phyloP scores from a whole-genome alignment of 1,140 invertebrate genomes.

The Proctacanthus coquilletti region DNA sequence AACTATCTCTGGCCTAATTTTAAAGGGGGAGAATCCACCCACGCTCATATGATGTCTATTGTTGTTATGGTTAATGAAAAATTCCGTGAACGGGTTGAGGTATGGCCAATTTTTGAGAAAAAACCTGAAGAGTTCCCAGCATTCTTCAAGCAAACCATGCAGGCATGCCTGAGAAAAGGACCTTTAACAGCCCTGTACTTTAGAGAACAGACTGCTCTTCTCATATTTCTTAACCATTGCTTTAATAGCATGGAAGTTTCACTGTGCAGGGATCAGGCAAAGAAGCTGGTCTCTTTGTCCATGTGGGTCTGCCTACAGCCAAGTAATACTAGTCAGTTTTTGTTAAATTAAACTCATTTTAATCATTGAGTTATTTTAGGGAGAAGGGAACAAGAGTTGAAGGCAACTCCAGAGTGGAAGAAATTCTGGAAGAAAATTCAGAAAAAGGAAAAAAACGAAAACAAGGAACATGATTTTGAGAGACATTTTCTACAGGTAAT shows the following conservation, averaged over 20 bases:
- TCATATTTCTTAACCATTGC: conserved; percentile 90
- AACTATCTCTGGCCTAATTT: conserved; percentile 98
- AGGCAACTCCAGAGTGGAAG: conserved; percentile 71
- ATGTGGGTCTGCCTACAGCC: conserved; percentile 87
- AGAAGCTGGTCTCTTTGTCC: conserved; percentile 78
- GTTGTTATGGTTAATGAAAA: conserved; percentile 98
- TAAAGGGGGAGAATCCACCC: conserved; percentile 43
- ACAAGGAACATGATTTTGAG: conserved; percentile 68
- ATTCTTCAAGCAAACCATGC: conserved; percentile 78
- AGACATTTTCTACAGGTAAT: conserved; percentile 55
- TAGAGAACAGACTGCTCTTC: conserved; percentile 69
- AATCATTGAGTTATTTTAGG: conserved; percentile 29
- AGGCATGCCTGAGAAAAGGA: conserved; percentile 39
- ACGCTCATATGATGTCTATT: conserved; percentile 85
- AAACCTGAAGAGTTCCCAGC: conserved; percentile 63
- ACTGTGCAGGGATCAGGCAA: conserved; percentile 82
- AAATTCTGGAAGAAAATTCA: conserved; percentile 86
- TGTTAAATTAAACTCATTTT: neutral
- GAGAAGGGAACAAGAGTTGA: conserved; percentile 72
- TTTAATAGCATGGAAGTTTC: conserved; percentile 96
- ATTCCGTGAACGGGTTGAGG: conserved; percentile 86
- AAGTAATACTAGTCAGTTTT: conserved; percentile 30
- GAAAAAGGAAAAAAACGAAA: conserved; percentile 52
- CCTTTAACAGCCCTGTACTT: conserved; percentile 32
- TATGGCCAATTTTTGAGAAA: conserved; percentile 87